Conservation (phyloP, 2,797 vertebrate genomes). For the Calcarius lapponicus region DNA sequence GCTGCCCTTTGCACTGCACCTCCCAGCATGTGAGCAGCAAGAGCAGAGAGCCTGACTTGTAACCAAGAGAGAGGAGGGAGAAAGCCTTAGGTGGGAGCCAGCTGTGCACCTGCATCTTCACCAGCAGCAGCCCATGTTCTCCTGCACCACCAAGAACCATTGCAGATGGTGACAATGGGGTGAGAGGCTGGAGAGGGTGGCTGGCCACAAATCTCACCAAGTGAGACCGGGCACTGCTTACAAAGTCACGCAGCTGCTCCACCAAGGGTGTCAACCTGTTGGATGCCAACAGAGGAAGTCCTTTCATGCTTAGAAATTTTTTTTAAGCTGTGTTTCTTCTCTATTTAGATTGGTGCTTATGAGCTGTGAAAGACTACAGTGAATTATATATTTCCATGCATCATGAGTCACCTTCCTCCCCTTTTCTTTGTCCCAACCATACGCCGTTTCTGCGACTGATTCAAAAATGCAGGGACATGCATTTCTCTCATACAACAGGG, state of each 20-base stretch:
- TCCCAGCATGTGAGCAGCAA: rapidly evolving
- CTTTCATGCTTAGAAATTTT: not conserved
- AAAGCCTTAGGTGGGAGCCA: not conserved
- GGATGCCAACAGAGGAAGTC: not conserved
- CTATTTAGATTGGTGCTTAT: not conserved
- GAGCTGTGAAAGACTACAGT: not conserved
- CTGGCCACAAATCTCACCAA: not conserved
- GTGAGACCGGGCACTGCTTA: not conserved
- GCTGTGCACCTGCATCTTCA: rapidly evolving
- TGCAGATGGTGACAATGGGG: not conserved
- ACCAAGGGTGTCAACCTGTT: not conserved
- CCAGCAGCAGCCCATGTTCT: rapidly evolving
- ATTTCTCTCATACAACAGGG: not conserved
- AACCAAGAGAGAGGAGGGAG: not conserved
- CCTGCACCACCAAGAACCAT: rapidly evolving
- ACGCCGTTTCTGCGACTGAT: rapidly evolving
- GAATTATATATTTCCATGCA: not conserved
- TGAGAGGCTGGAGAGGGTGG: not conserved
- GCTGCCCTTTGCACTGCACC: rapidly evolving
- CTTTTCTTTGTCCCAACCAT: slow-evolving; percentile 10
- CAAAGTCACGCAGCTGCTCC: not conserved
- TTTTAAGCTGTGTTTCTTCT: not conserved
- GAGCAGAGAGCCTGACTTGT: not conserved
- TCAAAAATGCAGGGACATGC: not conserved
- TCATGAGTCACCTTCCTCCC: not conserved